Evolutionary conservation across 2,113 vertebrate genomes (phyloP).

Genomic region (Limnothrissa miodon): DNA sequence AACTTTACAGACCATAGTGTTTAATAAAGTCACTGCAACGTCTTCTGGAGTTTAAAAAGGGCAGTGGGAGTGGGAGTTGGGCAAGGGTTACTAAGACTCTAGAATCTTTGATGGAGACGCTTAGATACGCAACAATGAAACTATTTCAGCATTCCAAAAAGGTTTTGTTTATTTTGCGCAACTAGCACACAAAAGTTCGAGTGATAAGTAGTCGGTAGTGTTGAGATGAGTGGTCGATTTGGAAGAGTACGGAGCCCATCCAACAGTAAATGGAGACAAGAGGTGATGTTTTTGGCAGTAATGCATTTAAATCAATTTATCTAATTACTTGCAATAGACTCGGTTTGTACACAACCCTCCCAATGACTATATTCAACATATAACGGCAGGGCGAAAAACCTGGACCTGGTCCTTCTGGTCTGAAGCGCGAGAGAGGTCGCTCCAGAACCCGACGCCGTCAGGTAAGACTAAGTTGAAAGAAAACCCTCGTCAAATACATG

Average conservation of each 20-base stretch:
- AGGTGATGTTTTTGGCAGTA: neutral
- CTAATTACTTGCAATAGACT: too few relatives aligned
- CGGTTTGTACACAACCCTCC: neutral
- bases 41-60: too few relatives aligned
- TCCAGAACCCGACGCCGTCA: neutral
- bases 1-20: too few relatives aligned
- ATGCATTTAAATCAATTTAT: too few relatives aligned
- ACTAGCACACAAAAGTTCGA: neutral
- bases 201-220: too few relatives aligned
- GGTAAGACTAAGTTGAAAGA: neutral
- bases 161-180: neutral
- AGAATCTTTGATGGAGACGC: neutral
- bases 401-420: neutral
- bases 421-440: conserved; percentile 2
- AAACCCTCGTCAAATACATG: neutral
- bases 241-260: neutral
- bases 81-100: too few relatives aligned
- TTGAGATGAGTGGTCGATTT: neutral
- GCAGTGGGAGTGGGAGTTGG: too few relatives aligned
- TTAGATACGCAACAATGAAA: neutral
- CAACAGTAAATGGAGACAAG: neutral
- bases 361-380: neutral
- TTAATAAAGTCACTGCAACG: too few relatives aligned
- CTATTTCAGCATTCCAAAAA: neutral
- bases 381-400: neutral